Percentiles rank a stretch among this genome's conserved stretches.
phyloP scores from a whole-genome alignment of 2,113 vertebrate species.

The Heloderma charlesbogerti region DNA sequence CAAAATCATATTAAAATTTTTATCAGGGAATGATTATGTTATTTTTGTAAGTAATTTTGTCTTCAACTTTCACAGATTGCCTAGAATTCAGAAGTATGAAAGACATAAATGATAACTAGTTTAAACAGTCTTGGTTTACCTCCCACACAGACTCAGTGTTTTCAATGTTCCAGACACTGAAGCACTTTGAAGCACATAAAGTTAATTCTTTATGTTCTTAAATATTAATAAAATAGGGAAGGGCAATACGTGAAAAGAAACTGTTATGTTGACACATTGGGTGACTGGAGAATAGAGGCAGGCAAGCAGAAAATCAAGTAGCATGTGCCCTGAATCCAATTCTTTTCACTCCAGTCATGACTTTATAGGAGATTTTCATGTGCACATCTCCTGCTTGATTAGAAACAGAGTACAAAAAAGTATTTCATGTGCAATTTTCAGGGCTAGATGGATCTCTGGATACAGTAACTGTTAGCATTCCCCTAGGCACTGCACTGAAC shows the following conservation, averaged over 20 bases:
- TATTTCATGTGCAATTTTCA: neutral
- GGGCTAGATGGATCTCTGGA: neutral
- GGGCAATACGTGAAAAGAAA: neutral
- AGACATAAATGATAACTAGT: conserved; percentile 17
- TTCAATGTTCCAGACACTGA: neutral
- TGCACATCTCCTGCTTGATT: neutral
- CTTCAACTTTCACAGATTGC: neutral
- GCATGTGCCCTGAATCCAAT: neutral
- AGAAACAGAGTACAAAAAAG: neutral
- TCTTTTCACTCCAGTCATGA: neutral
- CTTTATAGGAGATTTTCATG: neutral
- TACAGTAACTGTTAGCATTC: no score
- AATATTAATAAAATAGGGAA: conserved; percentile 19
- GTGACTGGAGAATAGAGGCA: neutral
- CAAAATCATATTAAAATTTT: conserved; percentile 41
- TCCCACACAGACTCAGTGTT: neutral
- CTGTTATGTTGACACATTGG: neutral
- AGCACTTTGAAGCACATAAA: neutral
- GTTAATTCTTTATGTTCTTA: conserved; percentile 15
- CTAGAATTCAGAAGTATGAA: conserved; percentile 10
- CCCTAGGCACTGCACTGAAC: neutral
- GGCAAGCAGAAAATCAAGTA: neutral
- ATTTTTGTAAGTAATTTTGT: conserved; percentile 51
- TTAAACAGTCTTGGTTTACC: conserved; percentile 14
- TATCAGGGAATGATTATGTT: neutral